A percentile compares a stretch with the other conserved stretches of the same genome.
These are phyloP conservation scores for Malthinus flaveolus DNA, from an alignment of 2,888 invertebrate species.

Conservation along the genomic window DNA sequence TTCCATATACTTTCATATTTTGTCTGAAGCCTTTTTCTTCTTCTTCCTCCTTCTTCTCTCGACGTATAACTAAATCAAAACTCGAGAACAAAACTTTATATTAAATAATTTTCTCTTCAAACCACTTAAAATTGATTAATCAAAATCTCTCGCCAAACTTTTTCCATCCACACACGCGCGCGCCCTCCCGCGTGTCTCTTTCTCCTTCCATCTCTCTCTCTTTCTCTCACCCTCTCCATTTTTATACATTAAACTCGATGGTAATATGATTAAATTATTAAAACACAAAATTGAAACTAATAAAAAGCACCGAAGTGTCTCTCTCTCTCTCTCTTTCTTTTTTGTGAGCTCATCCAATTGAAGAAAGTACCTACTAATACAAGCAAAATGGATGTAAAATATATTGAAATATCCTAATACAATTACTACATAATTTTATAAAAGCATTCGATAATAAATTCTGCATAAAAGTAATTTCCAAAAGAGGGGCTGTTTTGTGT, in stretches of 20 bases:
- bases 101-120: too few species aligned
- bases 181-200: too few species aligned
- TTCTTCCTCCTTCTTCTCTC: background rate
- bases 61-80: constrained; percentile 2
- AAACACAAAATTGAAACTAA: too few species aligned
- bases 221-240: too few species aligned
- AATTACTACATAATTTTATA: constrained; percentile 27
- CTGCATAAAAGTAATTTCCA: constrained; percentile 27
- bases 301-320: too few species aligned
- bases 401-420: constrained; percentile 20
- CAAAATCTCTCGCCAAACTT: too few species aligned
- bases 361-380: constrained; percentile 13
- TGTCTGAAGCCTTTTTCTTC: constrained; percentile 40
- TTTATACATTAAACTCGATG: too few species aligned
- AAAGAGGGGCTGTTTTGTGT: constrained; percentile 38
- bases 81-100: too few species aligned
- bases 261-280: too few species aligned
- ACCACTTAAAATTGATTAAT: too few species aligned
- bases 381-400: constrained; percentile 13
- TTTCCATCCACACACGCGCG: too few species aligned
- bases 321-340: background rate
- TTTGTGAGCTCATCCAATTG: constrained; percentile 7
- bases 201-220: too few species aligned
- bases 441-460: constrained; percentile 29
- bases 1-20: constrained; percentile 48